These are phyloP conservation scores for Melieria picta DNA, from an alignment of 2,888 invertebrate species.

Conservation along the genomic window DNA sequence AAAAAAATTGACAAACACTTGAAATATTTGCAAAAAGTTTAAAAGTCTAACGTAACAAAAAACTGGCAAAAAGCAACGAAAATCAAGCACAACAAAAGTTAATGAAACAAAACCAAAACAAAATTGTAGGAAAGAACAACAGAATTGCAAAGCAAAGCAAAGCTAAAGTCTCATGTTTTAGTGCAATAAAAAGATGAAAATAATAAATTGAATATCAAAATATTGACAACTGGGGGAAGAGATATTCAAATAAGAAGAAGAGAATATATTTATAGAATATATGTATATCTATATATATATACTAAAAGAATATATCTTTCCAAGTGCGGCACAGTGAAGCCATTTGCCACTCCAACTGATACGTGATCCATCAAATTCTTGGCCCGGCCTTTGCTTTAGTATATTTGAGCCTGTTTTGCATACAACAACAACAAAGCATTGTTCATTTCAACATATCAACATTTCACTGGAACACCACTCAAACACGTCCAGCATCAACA, in stretches of 20 bases:
- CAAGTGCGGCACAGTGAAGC: too few species aligned
- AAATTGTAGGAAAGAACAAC: neutral
- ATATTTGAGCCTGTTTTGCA: neutral
- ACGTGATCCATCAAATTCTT: too few species aligned
- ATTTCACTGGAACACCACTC: neutral
- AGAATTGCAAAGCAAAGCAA: neutral
- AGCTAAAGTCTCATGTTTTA: too few species aligned
- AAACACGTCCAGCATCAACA: too few species aligned
- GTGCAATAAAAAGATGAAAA: neutral
- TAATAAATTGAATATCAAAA: neutral
- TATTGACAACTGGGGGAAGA: too few species aligned
- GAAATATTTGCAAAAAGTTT: too few species aligned
- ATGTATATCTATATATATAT: too few species aligned
- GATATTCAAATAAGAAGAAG: too few species aligned
- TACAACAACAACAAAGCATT: constrained; percentile 30
- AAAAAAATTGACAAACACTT: neutral
- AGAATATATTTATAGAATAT: too few species aligned
- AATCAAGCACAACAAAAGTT: constrained; percentile 10
- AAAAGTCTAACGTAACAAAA: neutral
- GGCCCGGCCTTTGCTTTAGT: too few species aligned
- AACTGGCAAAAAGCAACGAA: constrained; percentile 27
- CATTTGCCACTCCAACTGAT: too few species aligned
- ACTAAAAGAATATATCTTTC: too few species aligned
- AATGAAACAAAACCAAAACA: constrained; percentile 5
- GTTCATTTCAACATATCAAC: neutral